Evolutionary conservation across 1,140 invertebrate species (phyloP).

Genomic region (Cydia strobilella): DNA sequence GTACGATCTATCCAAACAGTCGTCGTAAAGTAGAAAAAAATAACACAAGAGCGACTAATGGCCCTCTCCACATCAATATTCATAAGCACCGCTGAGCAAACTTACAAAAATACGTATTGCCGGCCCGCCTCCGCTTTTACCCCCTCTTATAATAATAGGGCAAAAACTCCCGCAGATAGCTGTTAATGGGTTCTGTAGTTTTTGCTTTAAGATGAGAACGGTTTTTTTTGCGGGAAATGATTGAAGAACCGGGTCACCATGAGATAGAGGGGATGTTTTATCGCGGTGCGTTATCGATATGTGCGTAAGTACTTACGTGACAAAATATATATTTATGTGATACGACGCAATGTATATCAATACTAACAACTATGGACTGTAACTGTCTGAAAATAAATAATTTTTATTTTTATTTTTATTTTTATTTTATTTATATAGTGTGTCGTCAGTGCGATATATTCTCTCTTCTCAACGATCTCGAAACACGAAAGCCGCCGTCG

Average conservation of each 20-base stretch:
- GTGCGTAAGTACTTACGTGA: background rate
- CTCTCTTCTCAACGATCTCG: too few relatives aligned
- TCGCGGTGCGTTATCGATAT: background rate
- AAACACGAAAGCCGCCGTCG: too few relatives aligned
- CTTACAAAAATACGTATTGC: conserved; percentile 14
- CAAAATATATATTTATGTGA: background rate
- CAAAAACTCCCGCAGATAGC: conserved; percentile 33
- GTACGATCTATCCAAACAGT: background rate
- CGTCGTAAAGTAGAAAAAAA: background rate
- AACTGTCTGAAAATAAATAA: too few relatives aligned
- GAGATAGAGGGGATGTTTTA: background rate
- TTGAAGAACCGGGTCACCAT: background rate
- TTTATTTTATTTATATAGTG: too few relatives aligned
- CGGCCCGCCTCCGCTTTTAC: conserved; percentile 8
- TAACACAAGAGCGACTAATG: background rate
- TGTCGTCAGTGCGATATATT: background rate
- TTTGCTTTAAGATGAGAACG: conserved; percentile 33
- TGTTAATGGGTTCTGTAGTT: conserved; percentile 34
- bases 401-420: too few relatives aligned
- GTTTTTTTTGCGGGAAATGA: conserved; percentile 14
- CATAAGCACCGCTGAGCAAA: background rate
- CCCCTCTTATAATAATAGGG: conserved; percentile 17
- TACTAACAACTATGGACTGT: too few relatives aligned
- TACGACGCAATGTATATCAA: background rate
- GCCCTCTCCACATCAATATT: conserved; percentile 17